These are phyloP conservation scores for Poecilia gillii DNA, from an alignment of 2,797 vertebrate genomes.

Conservation along the genomic window DNA sequence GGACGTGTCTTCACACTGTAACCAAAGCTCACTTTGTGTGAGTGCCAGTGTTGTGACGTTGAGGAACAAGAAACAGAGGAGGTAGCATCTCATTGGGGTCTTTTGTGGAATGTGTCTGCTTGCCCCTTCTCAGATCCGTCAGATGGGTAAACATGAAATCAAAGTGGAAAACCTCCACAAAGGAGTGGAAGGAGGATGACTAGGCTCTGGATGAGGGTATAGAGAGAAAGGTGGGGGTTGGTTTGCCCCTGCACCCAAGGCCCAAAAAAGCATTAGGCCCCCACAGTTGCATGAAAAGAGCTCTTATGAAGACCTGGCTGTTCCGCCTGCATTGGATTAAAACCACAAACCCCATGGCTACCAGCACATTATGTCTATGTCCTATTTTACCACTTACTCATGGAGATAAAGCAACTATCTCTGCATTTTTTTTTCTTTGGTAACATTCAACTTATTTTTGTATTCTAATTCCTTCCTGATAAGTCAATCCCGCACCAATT, in stretches of 20 bases:
- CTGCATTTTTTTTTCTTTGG: neutral
- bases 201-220: constrained; percentile 61
- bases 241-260: constrained; percentile 64
- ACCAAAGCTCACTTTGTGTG: constrained; percentile 1
- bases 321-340: constrained; percentile 76
- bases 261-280: constrained; percentile 68
- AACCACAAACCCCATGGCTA: constrained; percentile 65
- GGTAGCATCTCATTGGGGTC: constrained; percentile 51
- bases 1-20: constrained; percentile 2
- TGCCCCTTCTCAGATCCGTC: constrained; percentile 55
- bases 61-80: constrained; percentile 52
- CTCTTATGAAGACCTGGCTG: constrained; percentile 81
- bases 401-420: constrained; percentile 24
- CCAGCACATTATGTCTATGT: constrained; percentile 63
- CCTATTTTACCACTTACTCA: constrained; percentile 65
- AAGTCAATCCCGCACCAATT: neutral
- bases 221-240: constrained; percentile 24
- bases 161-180: constrained; percentile 83
- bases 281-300: constrained; percentile 78
- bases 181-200: constrained; percentile 75
- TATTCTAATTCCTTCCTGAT: neutral
- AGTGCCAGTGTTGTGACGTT: constrained; percentile 29
- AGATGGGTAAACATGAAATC: constrained; percentile 83
- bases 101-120: constrained; percentile 70
- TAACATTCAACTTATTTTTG: constrained; percentile 1